phyloP scores from a whole-genome alignment of 2,113 vertebrate genomes.

The Leucopsar rothschildi region DNA sequence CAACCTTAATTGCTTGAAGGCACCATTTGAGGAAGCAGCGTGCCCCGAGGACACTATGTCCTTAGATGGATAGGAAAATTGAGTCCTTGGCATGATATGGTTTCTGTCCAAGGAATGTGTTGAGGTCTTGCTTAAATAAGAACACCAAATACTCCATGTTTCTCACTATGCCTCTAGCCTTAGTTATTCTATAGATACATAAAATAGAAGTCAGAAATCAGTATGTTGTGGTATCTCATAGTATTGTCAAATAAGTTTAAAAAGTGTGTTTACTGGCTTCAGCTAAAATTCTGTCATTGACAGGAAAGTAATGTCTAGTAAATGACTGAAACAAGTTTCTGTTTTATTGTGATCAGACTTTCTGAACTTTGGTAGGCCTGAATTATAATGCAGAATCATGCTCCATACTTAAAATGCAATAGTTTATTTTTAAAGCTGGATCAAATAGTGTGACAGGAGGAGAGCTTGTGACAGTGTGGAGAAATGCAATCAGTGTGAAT shows the following conservation, averaged over 20 bases:
- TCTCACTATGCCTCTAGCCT: neutral
- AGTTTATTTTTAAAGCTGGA: neutral
- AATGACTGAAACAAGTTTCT: neutral
- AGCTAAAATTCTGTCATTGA: neutral
- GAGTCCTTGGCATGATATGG: neutral
- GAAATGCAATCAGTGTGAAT: neutral
- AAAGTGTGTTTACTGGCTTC: neutral
- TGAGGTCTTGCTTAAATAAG: constrained; percentile 41
- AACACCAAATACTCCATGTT: constrained; percentile 18
- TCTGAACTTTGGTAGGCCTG: neutral
- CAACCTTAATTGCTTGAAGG: constrained; percentile 16
- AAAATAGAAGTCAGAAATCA: neutral
- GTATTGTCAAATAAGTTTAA: neutral
- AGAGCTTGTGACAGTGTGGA: neutral
- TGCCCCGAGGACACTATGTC: constrained; percentile 19
- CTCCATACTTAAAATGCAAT: neutral
- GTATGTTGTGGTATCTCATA: neutral
- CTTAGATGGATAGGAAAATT: constrained; percentile 65
- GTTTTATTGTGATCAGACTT: neutral
- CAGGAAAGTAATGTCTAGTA: neutral
- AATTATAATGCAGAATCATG: neutral
- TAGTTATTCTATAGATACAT: neutral
- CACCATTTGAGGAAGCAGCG: constrained; percentile 1
- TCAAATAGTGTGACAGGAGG: neutral
- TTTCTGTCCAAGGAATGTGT: constrained; percentile 50